Percentiles rank a stretch among this genome's conserved stretches.
Evolutionary conservation across 2,888 invertebrate genomes (phyloP).

Genomic region (Bellardia pandia): DNA sequence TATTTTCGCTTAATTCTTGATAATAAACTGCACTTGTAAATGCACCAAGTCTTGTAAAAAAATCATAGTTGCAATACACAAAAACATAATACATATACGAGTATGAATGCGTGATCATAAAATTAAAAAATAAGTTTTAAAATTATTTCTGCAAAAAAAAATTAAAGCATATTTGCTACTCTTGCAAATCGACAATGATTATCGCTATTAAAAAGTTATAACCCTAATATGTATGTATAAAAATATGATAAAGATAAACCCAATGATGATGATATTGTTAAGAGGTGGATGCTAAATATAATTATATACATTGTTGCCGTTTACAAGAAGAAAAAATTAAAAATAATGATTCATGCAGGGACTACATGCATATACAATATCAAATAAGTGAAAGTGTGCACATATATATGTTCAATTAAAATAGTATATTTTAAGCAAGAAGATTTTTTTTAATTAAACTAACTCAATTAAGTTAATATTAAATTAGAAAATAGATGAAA

Average conservation of each 20-base stretch:
- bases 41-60: no score
- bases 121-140: no score
- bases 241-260: constrained; percentile 37
- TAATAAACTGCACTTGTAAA: no score
- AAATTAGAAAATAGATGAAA: background rate
- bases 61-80: no score
- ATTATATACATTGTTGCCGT: constrained; percentile 16
- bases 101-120: no score
- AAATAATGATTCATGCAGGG: constrained; percentile 5
- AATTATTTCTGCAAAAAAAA: no score
- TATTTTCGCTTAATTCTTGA: no score
- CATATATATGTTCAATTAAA: constrained; percentile 31
- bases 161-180: no score
- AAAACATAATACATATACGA: no score
- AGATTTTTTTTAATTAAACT: background rate
- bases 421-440: background rate
- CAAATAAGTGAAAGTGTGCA: constrained; percentile 30
- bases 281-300: constrained; percentile 25
- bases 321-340: background rate
- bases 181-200: no score
- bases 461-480: background rate
- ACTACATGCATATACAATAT: background rate
- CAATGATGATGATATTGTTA: constrained; percentile 12
- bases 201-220: no score
- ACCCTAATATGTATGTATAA: background rate